phyloP scores from a whole-genome alignment of 2,888 invertebrate species.

The Meloe dianella region DNA sequence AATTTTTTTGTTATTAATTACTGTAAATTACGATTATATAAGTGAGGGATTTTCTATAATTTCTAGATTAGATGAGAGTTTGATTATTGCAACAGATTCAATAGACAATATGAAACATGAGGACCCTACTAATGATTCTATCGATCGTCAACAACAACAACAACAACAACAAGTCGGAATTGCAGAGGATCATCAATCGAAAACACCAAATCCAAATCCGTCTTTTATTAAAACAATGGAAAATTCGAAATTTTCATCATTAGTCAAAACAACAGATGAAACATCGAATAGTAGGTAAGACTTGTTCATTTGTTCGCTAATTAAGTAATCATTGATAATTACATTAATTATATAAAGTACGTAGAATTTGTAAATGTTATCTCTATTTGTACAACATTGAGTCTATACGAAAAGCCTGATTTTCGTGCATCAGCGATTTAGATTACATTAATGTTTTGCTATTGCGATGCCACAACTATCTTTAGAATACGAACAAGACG shows the following conservation, averaged over 20 bases:
- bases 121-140: slow-evolving; percentile 37
- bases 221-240: slow-evolving; percentile 59
- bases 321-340: not conserved
- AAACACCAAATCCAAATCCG: slow-evolving; percentile 51
- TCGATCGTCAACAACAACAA: slow-evolving; percentile 52
- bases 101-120: slow-evolving; percentile 34
- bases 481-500: not conserved
- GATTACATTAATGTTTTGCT: not conserved
- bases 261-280: slow-evolving; percentile 51
- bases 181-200: slow-evolving; percentile 41
- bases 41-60: not conserved
- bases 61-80: slow-evolving; percentile 66
- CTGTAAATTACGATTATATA: not conserved
- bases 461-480: not conserved
- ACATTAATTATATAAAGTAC: not conserved
- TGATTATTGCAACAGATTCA: slow-evolving; percentile 58
- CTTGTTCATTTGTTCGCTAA: not conserved
- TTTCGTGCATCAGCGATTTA: not conserved
- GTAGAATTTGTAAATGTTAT: not conserved
- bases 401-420: not conserved
- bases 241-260: slow-evolving; percentile 56
- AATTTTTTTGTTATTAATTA: not conserved
- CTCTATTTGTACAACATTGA: not conserved
- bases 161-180: slow-evolving; percentile 21
- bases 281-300: slow-evolving; percentile 33